phyloP scores from a whole-genome alignment of 2,888 invertebrate genomes.

The Zaprionus obscuricornis region DNA sequence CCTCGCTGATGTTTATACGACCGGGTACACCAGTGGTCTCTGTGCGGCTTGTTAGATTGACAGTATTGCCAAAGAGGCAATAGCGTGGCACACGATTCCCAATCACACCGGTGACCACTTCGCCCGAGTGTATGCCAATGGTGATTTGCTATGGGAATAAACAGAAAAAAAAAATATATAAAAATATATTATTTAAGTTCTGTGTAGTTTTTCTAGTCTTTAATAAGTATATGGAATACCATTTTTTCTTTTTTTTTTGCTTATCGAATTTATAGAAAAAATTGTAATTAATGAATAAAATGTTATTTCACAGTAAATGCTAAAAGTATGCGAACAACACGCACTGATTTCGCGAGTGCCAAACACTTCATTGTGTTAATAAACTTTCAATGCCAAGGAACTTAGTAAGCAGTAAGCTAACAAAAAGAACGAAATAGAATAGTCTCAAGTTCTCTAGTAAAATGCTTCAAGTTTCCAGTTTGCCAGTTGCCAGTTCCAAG shows the following conservation, averaged over 20 bases:
- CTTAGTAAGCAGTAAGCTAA: slow-evolving; percentile 9
- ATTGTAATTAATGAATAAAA: slow-evolving; percentile 23
- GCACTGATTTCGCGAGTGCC: slow-evolving; percentile 26
- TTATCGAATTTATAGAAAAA: slow-evolving; percentile 20
- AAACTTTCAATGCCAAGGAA: slow-evolving; percentile 50
- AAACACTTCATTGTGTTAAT: slow-evolving; percentile 68
- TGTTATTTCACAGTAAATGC: slow-evolving; percentile 18
- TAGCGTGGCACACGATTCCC: slow-evolving; percentile 97
- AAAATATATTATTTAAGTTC: background rate
- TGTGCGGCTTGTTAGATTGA: slow-evolving; percentile 95
- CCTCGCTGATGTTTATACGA: slow-evolving; percentile 95
- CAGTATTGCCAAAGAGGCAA: slow-evolving; percentile 96
- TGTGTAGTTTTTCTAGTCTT: too few relatives aligned
- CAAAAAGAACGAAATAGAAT: slow-evolving; percentile 28
- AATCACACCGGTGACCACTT: slow-evolving; percentile 97
- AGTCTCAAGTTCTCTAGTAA: slow-evolving; percentile 28
- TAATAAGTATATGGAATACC: too few relatives aligned
- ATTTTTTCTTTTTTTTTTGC: too few relatives aligned
- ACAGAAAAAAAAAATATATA: slow-evolving; percentile 2
- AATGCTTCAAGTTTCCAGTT: slow-evolving; percentile 20
- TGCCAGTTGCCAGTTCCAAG: too few relatives aligned
- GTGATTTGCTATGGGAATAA: slow-evolving; percentile 89
- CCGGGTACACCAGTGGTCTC: slow-evolving; percentile 96
- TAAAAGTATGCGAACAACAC: too few relatives aligned
- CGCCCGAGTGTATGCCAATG: slow-evolving; percentile 96